These are phyloP conservation scores for Dromaius novaehollandiae DNA, from an alignment of 2,113 vertebrate species.

Conservation along the genomic window DNA sequence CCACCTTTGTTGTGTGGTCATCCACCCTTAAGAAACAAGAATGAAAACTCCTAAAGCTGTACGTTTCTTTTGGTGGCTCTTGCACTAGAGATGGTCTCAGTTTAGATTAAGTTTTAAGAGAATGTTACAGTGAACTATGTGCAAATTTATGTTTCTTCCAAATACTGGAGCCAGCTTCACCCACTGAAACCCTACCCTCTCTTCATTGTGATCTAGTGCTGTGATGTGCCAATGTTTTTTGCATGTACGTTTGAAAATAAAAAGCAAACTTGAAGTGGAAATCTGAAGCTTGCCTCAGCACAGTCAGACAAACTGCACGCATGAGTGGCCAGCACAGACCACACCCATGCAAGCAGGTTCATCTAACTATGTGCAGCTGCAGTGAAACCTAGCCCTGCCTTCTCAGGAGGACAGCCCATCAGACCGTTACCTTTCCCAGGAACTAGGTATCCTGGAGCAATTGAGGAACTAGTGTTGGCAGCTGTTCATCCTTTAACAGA, in stretches of 20 bases:
- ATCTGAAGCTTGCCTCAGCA: not conserved
- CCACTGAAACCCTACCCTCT: not conserved
- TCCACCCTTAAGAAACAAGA: not conserved
- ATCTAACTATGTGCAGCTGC: not conserved
- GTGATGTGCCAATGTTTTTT: conserved; percentile 7
- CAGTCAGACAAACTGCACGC: not conserved
- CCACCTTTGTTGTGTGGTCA: not conserved
- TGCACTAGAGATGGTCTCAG: not conserved
- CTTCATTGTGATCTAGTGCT: conserved; percentile 6
- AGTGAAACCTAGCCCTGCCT: not conserved
- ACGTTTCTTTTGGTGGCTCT: not conserved
- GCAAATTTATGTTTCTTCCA: not conserved
- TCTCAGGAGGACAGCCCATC: not conserved
- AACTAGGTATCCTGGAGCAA: not conserved
- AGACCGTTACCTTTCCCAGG: not conserved
- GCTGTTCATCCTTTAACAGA: not conserved
- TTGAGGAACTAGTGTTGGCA: not conserved
- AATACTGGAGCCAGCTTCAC: not conserved
- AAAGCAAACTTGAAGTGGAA: not conserved
- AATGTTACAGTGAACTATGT: not conserved
- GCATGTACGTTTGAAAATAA: conserved; percentile 31
- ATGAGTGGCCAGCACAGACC: not conserved
- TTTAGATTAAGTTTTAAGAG: not conserved
- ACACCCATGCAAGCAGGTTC: not conserved
- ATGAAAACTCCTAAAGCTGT: not conserved